Base-by-base conservation (phyloP, 1,140 invertebrate genomes). In the Zaprionus ghesquierei region DNA sequence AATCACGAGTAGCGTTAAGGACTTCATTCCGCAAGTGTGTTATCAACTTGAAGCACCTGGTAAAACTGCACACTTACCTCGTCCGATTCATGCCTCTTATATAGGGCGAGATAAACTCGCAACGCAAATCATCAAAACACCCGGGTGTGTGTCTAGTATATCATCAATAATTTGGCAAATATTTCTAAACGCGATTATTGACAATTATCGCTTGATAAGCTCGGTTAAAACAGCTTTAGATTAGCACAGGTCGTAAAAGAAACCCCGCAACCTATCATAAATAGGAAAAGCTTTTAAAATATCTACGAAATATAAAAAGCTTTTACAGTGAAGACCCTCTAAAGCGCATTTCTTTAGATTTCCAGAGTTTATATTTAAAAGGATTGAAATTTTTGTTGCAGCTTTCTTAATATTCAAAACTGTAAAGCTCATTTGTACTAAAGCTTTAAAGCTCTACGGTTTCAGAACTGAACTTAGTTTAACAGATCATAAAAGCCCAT, bases 1-100 rank as follows among this genome's bases (percentile, higher is more conserved):
- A 55, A 87, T 58, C 25, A 62, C 59, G 12, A 91, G 29, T 18
- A 90, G 38, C 18, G 69, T 23, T 5, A 79, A 13, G 38, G 44
- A 84, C 38, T 90, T 91, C 89, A 91, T 91, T 55, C 61, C 70
- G 18, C 50, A 31, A 15, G 8, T 41, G 8, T 41, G 27, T 12
- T 55, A 20, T 41, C 29, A 33, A 10, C 25, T 13, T 22, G n/a
- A 62, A 50, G 9, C 33, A 50, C 41, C 25, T 22, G 23, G 51
- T 20, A 27, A 2, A 31, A 73, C 58, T 73, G 58, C 18, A 15
- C 29, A 29, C 31, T 53, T 8, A 15, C 0, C 23, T 23, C 6
- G 35, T 35, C 18, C 13, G 9, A 13, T 22, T n/a, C 25, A 22
- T 25, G 29, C 41, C 55, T 72, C 69, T 85, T 85, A 75, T 85